Conservation (phyloP, 2,888 invertebrate species). For the Crepidodera aurea region DNA sequence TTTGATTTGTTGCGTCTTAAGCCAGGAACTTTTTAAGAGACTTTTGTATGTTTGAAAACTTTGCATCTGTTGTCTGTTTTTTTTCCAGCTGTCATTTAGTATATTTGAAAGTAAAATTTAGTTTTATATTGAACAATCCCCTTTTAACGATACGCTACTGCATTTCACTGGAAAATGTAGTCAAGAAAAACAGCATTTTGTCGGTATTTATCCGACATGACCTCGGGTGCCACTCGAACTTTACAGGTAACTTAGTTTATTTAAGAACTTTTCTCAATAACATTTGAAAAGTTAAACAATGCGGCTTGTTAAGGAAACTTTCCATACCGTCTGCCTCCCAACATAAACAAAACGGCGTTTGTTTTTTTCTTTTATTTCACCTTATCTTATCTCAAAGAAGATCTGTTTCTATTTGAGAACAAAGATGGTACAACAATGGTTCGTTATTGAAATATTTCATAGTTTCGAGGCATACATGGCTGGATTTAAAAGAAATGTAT, state of each 20-base stretch:
- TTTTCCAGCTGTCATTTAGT: too few relatives aligned
- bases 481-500: background rate
- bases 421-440: background rate
- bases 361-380: slow-evolving; percentile 10
- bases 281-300: slow-evolving; percentile 36
- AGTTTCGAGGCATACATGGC: slow-evolving; percentile 3
- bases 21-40: too few relatives aligned
- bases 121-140: too few relatives aligned
- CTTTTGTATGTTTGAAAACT: too few relatives aligned
- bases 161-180: slow-evolving; percentile 8
- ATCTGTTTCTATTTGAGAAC: background rate
- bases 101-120: too few relatives aligned
- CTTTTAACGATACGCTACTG: too few relatives aligned
- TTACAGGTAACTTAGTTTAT: slow-evolving; percentile 36
- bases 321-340: slow-evolving; percentile 21
- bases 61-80: too few relatives aligned
- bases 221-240: slow-evolving; percentile 36
- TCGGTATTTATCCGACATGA: slow-evolving; percentile 34
- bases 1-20: too few relatives aligned
- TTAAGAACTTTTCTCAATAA: slow-evolving; percentile 34
- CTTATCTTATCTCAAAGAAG: background rate
- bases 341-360: slow-evolving; percentile 21
- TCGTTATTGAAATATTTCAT: slow-evolving; percentile 10
- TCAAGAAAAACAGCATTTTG: slow-evolving; percentile 35
- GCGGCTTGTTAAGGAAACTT: slow-evolving; percentile 38